Conservation (phyloP, 64 coral and sea anemone genomes). For the Platygyra sinensis region DNA sequence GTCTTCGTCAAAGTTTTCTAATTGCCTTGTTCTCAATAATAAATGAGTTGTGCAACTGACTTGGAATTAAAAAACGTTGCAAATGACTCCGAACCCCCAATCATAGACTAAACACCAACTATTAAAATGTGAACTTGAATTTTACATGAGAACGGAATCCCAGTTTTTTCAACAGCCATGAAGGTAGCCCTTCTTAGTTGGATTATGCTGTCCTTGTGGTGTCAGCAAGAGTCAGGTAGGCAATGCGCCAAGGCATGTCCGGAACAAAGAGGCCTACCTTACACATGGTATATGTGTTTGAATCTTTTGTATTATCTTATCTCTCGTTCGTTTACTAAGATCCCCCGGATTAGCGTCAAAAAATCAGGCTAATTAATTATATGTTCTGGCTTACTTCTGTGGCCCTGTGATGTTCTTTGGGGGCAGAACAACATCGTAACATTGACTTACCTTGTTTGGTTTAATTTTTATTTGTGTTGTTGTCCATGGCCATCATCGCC, state of each 20-base stretch:
- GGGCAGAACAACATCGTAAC: too few relatives aligned
- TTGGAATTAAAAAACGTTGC: neutral
- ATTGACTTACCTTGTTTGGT: too few relatives aligned
- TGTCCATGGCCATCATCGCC: too few relatives aligned
- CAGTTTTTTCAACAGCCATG: neutral
- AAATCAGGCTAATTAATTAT: neutral
- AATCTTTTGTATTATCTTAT: neutral
- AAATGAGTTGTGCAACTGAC: conserved; percentile 6
- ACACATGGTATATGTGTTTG: neutral
- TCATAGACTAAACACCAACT: neutral
- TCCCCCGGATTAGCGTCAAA: neutral
- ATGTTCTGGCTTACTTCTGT: neutral
- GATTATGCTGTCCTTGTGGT: neutral
- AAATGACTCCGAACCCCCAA: neutral
- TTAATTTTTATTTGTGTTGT: too few relatives aligned
- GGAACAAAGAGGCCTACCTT: too few relatives aligned
- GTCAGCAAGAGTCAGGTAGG: conserved; percentile 18
- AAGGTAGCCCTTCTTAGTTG: neutral
- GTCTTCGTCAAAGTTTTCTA: neutral
- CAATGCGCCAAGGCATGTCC: neutral
- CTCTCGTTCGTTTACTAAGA: neutral
- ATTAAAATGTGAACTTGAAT: conserved; percentile 8
- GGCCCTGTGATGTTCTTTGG: too few relatives aligned
- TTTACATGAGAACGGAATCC: neutral
- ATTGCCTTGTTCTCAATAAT: conserved; percentile 2